Base-by-base conservation (phyloP, 1,140 invertebrate genomes). In the Pantala flavescens region DNA sequence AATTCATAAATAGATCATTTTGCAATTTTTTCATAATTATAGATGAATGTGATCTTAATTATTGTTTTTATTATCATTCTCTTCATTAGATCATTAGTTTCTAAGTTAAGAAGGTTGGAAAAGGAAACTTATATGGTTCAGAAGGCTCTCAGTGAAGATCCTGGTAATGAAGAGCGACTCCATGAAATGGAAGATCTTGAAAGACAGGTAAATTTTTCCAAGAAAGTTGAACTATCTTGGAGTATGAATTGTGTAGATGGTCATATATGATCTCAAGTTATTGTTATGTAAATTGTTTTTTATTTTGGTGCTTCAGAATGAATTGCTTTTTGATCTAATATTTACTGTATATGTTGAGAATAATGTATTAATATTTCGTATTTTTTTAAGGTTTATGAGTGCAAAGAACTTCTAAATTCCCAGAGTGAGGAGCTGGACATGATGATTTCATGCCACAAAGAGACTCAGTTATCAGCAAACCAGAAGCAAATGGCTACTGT, bases 361-460 rank as follows among this genome's bases (percentile, higher is more conserved):
- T 36, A 9, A 36, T 36, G 28, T 36, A 36, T 2, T 36, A 36
- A 36, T 71, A 7, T 72, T 76, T 74, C 19, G 76, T 74, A 42
- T 76, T 43, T 72, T 74, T 16, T 70, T 75, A 82, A 91, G 84
- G 91, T 97, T 70, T 90, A 93, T 76, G 93, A 96, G 75, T 95
- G 93, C 80, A 99, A 99, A 82, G 94, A 95, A 80, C 88, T 91
- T 76, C 86, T 98, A 11, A 90, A 90, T 79, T 88, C 87, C 0
- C 88, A 92, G 76, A 96, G 94, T 80, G 96, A 98, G 80, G 95
- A 98, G 81, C 84, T 98, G 23, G 93, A 97, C 78, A 93, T 96
- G 80, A 94, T 95, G 89, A 86, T 91, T 70, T 90, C 90, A 73
- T 96, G 94, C 81, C 97, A 93, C 79, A 96, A 92, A 81, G 95